A percentile compares a stretch with the other conserved stretches of the same genome.
Evolutionary conservation across 2,797 vertebrate genomes (phyloP).

Genomic region (Lacerta viridis): DNA sequence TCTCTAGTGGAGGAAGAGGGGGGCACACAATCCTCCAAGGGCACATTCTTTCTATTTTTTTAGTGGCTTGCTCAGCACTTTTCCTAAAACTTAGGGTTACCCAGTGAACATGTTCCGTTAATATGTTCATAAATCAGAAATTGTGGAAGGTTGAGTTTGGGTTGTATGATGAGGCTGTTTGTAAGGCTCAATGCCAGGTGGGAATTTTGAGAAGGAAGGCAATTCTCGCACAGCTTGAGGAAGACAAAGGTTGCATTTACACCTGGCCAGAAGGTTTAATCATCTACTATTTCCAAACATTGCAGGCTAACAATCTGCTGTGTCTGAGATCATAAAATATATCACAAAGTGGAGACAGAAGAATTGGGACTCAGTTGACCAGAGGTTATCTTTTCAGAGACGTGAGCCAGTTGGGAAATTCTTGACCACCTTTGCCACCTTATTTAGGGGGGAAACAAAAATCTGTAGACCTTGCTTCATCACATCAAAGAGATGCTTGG

Average conservation of each 20-base stretch:
- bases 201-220: conserved; percentile 78
- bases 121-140: conserved; percentile 48
- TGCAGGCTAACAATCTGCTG: conserved; percentile 83
- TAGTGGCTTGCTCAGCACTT: conserved; percentile 39
- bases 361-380: conserved; percentile 68
- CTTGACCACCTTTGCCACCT: neutral
- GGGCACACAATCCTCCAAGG: conserved; percentile 26
- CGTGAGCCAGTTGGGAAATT: conserved; percentile 47
- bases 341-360: conserved; percentile 77
- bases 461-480: conserved; percentile 15
- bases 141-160: conserved; percentile 37
- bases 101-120: neutral
- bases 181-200: conserved; percentile 53
- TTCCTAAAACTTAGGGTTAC: neutral
- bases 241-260: conserved; percentile 99
- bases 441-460: neutral
- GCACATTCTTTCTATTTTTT: conserved; percentile 51
- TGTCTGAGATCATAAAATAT: conserved; percentile 83
- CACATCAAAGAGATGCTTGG: neutral
- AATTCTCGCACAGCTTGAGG: conserved; percentile 84
- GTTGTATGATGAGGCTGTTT: conserved; percentile 42
- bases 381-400: conserved; percentile 62
- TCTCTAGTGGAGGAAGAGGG: conserved; percentile 48
- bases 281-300: conserved; percentile 98
- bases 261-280: conserved; percentile 97